Evolutionary conservation across 2,797 vertebrate genomes (phyloP), one percentile per base, ranked within the genome.

Genomic region (Naso thynnoides): DNA sequence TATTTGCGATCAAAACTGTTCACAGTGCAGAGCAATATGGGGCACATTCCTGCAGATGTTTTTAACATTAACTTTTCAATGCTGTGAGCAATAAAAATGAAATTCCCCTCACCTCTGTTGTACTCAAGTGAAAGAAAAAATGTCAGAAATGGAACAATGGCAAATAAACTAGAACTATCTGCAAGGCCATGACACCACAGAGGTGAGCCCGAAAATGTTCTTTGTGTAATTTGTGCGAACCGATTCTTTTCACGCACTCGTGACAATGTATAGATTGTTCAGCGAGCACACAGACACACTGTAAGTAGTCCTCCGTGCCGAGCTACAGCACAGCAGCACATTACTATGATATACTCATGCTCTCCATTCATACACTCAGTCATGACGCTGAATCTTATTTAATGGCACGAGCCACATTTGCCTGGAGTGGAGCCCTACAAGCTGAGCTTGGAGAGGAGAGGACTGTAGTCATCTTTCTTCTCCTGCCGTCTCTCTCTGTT

Each of bases 371-470:
- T 66, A 75, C 84, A 61, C 82, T 87, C 72, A 27, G 76, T 83
- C 86, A 81, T 65, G 66, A 84, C 56, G 67, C 79, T 78, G 89
- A 81, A 65, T 90, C 86, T 86, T 77, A 83, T 87, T 90, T 86
- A 86, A 86, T 78, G 87, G 88, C 84, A 81, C 45, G 14, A 82
- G 86, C 60, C 81, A 78, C 78, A 78, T 88, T 89, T 81, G 86
- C 86, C 85, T 89, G 52, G 66, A 90, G 84, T 79, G 73, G 75
- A 82, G 83, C 47, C 66, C 67, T 70, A 70, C 75, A 29, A 84
- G 75, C 78, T 65, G 31, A 24, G 81, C 79, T 79, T 50, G 2
- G n/a, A 72, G 44, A 80, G 64, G 49, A 77, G 74, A 82, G 78
- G 54, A 77, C 87, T 78, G 29, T 69, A 90, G 77, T 88, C 86